Conservation (phyloP, 2,888 invertebrate genomes). For the Cerastoderma edule region DNA sequence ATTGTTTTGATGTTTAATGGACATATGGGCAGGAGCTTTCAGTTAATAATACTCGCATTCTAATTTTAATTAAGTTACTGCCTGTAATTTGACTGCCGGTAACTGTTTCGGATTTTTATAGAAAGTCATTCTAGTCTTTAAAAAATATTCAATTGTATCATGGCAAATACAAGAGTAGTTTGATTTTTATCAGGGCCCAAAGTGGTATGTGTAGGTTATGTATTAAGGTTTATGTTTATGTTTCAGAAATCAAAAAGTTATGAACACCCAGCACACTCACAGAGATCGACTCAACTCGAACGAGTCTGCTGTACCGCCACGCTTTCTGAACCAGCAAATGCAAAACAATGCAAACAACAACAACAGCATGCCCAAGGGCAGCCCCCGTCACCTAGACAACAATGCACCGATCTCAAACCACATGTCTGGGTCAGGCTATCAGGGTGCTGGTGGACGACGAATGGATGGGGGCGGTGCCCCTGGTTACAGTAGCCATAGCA, state of each 20-base stretch:
- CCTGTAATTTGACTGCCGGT: too few species aligned
- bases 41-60: too few species aligned
- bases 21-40: too few species aligned
- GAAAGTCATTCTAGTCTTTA: too few species aligned
- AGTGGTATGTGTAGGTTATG: too few species aligned
- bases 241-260: slow-evolving; percentile 61
- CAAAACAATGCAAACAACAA: slow-evolving; percentile 38
- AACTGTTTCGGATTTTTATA: too few species aligned
- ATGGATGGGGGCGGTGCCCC: too few species aligned
- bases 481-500: slow-evolving; percentile 28
- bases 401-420: slow-evolving; percentile 58
- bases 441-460: slow-evolving; percentile 38
- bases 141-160: too few species aligned
- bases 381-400: slow-evolving; percentile 66
- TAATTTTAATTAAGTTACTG: too few species aligned
- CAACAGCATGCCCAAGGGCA: slow-evolving; percentile 65
- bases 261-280: slow-evolving; percentile 59
- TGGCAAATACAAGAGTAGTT: too few species aligned
- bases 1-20: too few species aligned
- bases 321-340: slow-evolving; percentile 51
- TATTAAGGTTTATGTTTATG: background rate
- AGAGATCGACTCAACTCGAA: slow-evolving; percentile 65
- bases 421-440: slow-evolving; percentile 33
- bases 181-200: too few species aligned
- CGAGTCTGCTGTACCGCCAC: slow-evolving; percentile 51